Base-by-base conservation (phyloP, 2,888 invertebrate species). In the Zeuzera pyrina region DNA sequence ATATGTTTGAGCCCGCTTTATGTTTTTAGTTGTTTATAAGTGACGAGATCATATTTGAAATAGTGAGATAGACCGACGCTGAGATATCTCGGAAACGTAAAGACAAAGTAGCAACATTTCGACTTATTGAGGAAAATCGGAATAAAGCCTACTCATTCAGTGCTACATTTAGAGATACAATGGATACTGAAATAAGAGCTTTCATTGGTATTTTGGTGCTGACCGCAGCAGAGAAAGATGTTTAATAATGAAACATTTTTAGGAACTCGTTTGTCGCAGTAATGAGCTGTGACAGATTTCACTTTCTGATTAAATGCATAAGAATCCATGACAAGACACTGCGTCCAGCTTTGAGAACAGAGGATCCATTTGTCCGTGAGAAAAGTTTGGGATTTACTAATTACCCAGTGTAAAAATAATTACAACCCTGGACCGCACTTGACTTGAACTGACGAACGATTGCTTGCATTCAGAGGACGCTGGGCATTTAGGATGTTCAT, bases 281-380 rank as follows among this genome's bases (percentile, higher is more conserved):
- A 15, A 46, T 45, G 42, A 39, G 38, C 19, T 15, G 35, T 28
- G 42, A 47, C 29, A 35, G 43, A 30, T 45, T 43, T 34, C 39
- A 43, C 22, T 49, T 43, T 33, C 14, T 49, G 1, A 21, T 43
- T 13, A 30, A 39, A 27, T 43, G 41, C 12, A 32, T 49, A 2
- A 28, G 47, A 31, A 41, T 43, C 30, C 41, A 44, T 36, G 42
- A 46, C 28, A 43, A 36, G 26, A 12, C 29, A 12, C 4, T 37
- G 14, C 35, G 35, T n/a, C 27, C 26, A 10, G 12, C 24, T 4
- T 16, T 22, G 7, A 30, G 29, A 11, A 6, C 12, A 12, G 15
- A 21, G 31, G 45, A 50, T 26, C 39, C 42, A 35, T 41, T 53
- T 32, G 44, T 49, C 10, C 13, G 41, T 48, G 13, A 31, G 48